These are phyloP conservation scores for Glaucopsyche alexis DNA, from an alignment of 2,888 invertebrate genomes.

Conservation along the genomic window DNA sequence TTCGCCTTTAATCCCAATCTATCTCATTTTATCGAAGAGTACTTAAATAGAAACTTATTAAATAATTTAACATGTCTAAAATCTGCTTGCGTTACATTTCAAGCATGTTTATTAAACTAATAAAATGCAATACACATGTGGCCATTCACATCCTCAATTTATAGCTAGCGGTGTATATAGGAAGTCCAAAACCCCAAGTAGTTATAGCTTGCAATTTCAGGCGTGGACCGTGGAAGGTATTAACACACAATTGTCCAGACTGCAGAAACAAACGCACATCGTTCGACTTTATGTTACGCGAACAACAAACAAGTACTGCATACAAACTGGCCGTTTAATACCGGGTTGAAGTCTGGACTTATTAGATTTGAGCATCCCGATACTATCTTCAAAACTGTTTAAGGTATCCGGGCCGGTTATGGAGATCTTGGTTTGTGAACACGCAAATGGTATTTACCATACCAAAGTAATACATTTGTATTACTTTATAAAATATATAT, in stretches of 20 bases:
- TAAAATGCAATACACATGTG: neutral
- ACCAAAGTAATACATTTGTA: too few species aligned
- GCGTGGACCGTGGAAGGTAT: slow-evolving; percentile 39
- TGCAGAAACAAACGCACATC: slow-evolving; percentile 38
- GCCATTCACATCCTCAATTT: neutral
- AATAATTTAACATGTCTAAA: neutral
- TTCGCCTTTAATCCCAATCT: too few species aligned
- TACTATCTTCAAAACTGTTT: slow-evolving; percentile 32
- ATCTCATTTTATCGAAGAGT: neutral
- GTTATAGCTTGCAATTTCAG: slow-evolving; percentile 36
- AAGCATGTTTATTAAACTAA: neutral
- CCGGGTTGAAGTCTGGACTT: slow-evolving; percentile 36
- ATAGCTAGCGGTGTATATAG: neutral
- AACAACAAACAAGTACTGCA: slow-evolving; percentile 41
- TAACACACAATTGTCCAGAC: slow-evolving; percentile 43
- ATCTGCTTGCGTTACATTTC: neutral
- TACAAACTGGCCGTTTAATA: slow-evolving; percentile 40
- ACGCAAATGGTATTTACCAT: slow-evolving; percentile 19
- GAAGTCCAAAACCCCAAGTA: slow-evolving; percentile 20
- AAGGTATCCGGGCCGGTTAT: slow-evolving; percentile 25
- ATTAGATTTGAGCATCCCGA: slow-evolving; percentile 38
- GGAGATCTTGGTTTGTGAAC: slow-evolving; percentile 5
- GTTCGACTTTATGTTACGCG: slow-evolving; percentile 40
- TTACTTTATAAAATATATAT: slow-evolving; percentile 3
- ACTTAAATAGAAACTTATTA: neutral